Evolutionary conservation across 2,888 invertebrate species (phyloP).

Genomic region (Ichneumon xanthorius): DNA sequence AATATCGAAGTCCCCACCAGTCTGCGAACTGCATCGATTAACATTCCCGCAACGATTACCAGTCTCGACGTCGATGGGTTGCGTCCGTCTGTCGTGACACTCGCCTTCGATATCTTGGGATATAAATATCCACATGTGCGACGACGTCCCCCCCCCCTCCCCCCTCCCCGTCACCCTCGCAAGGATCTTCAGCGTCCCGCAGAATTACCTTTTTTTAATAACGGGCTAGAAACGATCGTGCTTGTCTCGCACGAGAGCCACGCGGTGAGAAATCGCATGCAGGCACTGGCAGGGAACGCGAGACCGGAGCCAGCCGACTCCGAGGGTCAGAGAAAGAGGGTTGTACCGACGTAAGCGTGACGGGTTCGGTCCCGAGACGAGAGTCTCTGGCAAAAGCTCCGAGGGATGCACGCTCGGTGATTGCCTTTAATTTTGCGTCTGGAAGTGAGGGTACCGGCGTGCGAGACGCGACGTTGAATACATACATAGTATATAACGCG

Average conservation of each 20-base stretch:
- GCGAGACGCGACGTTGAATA: slow-evolving; percentile 25
- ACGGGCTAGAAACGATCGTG: slow-evolving; percentile 56
- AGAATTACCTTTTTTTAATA: slow-evolving; percentile 33
- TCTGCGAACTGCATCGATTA: slow-evolving; percentile 34
- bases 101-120: slow-evolving; percentile 44
- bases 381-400: slow-evolving; percentile 22
- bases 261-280: slow-evolving; percentile 55
- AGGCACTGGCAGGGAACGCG: slow-evolving; percentile 15
- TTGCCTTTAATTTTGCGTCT: slow-evolving; percentile 65
- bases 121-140: slow-evolving; percentile 48
- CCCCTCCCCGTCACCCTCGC: too few relatives aligned
- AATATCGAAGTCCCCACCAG: slow-evolving; percentile 29
- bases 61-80: slow-evolving; percentile 44
- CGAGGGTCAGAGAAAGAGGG: slow-evolving; percentile 25
- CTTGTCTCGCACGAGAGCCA: slow-evolving; percentile 40
- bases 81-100: slow-evolving; percentile 23
- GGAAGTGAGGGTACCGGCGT: slow-evolving; percentile 42
- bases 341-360: slow-evolving; percentile 59
- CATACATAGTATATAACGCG: slow-evolving; percentile 49
- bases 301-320: slow-evolving; percentile 38
- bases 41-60: slow-evolving; percentile 50
- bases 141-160: neutral
- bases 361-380: slow-evolving; percentile 40
- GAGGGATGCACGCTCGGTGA: slow-evolving; percentile 60
- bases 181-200: slow-evolving; percentile 9